A percentile compares a stretch with the other conserved stretches of the same genome.
Conservation (phyloP, 2,113 vertebrate species). For the Chitala chitala region DNA sequence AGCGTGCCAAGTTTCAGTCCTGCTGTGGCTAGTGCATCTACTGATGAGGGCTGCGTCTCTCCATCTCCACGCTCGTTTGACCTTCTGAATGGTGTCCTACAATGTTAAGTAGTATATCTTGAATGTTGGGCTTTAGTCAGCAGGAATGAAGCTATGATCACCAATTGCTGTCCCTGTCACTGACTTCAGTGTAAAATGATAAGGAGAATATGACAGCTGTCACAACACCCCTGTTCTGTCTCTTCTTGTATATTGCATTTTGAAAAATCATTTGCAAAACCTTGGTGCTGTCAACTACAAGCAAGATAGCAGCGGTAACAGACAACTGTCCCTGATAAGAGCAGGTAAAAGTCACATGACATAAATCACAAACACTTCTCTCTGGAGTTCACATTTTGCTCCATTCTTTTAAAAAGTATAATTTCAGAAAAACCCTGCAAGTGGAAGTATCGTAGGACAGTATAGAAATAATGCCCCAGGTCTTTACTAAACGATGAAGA, state of each 20-base stretch:
- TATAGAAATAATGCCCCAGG: no score
- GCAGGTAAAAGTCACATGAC: neutral
- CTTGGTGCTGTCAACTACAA: neutral
- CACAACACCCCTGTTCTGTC: neutral
- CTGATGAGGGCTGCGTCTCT: neutral
- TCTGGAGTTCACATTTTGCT: neutral
- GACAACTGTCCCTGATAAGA: neutral
- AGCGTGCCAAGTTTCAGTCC: no score
- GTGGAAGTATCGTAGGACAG: no score
- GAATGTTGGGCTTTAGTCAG: neutral
- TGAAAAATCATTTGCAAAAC: neutral
- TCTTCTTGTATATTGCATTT: neutral
- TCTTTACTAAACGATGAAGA: no score
- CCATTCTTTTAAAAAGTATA: no score
- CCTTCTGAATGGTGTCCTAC: neutral
- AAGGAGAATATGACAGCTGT: neutral
- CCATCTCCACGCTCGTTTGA: neutral
- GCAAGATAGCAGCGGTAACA: neutral
- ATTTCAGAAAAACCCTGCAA: no score
- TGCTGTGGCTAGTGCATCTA: neutral
- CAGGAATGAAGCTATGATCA: neutral
- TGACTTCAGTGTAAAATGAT: neutral
- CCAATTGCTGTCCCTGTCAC: neutral
- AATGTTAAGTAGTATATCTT: neutral
- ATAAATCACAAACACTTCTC: neutral